phyloP scores from a whole-genome alignment of 2,797 vertebrate genomes.

The Okamejei kenojei region DNA sequence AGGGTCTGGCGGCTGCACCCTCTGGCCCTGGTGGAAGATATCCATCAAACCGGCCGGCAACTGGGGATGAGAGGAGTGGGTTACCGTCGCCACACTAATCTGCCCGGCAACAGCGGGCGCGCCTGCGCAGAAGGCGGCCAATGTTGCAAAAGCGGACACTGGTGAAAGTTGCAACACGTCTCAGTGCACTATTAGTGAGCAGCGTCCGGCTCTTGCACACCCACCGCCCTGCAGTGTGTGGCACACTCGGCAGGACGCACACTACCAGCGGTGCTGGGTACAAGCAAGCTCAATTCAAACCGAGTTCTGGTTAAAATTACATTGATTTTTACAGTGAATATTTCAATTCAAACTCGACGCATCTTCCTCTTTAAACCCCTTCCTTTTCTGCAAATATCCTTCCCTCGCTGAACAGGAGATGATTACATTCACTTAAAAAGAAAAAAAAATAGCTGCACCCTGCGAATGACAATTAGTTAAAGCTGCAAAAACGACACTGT shows the following conservation, averaged over 20 bases:
- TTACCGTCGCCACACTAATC: background rate
- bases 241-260: background rate
- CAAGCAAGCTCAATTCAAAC: background rate
- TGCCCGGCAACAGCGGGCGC: background rate
- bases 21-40: too few relatives aligned
- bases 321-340: too few relatives aligned
- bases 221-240: background rate
- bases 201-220: background rate
- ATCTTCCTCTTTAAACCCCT: background rate
- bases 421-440: too few relatives aligned
- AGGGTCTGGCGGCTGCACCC: too few relatives aligned
- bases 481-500: background rate
- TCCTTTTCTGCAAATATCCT: background rate
- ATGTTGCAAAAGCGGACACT: background rate
- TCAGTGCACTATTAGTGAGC: background rate
- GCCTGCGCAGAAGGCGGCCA: background rate
- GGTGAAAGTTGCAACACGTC: background rate
- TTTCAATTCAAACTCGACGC: background rate
- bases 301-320: background rate
- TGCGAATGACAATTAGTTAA: background rate
- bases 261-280: background rate
- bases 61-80: background rate
- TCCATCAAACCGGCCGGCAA: background rate
- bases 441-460: background rate
- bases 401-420: background rate